Percentiles rank a stretch among this genome's conserved stretches.
These are phyloP conservation scores for Thysanoteuthis rhombus DNA, from an alignment of 2,888 invertebrate genomes.

Conservation along the genomic window DNA sequence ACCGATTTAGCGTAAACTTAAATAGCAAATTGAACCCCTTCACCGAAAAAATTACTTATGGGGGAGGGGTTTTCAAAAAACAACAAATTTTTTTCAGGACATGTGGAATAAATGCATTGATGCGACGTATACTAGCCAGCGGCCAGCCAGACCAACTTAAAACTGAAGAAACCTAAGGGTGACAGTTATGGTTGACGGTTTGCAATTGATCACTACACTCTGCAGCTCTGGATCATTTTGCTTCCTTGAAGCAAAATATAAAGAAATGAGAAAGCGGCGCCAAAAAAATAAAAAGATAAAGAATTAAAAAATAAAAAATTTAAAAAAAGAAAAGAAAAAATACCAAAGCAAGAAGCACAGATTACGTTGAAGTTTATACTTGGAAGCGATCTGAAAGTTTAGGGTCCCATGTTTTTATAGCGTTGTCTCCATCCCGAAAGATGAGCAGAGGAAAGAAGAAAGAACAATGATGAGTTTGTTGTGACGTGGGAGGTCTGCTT, in stretches of 20 bases:
- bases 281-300: not conserved
- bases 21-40: too few species aligned
- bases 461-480: conserved; percentile 1
- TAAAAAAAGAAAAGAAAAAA: too few species aligned
- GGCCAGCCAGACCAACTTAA: too few species aligned
- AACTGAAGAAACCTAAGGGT: too few species aligned
- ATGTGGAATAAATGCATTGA: not conserved
- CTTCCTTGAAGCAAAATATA: not conserved
- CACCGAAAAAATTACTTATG: too few species aligned
- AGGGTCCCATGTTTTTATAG: not conserved
- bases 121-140: too few species aligned
- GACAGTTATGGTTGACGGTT: too few species aligned
- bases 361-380: not conserved
- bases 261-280: not conserved
- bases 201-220: too few species aligned
- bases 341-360: not conserved
- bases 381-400: not conserved
- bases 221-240: not conserved
- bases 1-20: too few species aligned
- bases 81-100: not conserved
- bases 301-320: not conserved
- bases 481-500: not conserved
- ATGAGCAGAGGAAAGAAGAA: not conserved
- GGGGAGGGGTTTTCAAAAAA: not conserved
- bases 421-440: not conserved